Evolutionary conservation across 2,113 vertebrate genomes (phyloP), one percentile per base, ranked within the genome.

Genomic region (Cavia porcellus): DNA sequence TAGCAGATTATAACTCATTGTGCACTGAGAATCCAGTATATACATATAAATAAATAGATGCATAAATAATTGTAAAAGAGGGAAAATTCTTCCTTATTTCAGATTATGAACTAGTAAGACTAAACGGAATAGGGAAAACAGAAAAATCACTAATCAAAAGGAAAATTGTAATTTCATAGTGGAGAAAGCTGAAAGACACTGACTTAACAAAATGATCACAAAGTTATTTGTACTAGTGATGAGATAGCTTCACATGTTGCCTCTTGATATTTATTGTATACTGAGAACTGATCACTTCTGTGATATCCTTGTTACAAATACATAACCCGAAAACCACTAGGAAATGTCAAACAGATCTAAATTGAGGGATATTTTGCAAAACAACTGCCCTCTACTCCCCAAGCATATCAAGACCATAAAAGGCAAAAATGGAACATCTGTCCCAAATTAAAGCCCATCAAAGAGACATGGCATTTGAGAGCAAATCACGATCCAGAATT

Each of bases 231-330:
- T 30, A 47, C 22, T 50, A 72, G 90, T 64, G 80, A 93, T 35
- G 59, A 50, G 28, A 92, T 57, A 93, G 42, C 72, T 25, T 66
- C 68, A 80, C 35, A 42, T 50, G n/a, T 92, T 57, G 19, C 66
- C 32, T 90, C 52, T 88, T 38, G 20, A 59, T 80, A n/a, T 42
- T 28, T 80, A n/a, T 42, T 28, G 84, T 52, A 47, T 32, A 62
- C 70, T 47, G 64, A 61, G 74, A 80, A 87, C 32, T 62, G n/a
- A 64, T 57, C 32, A 61, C 35, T 59, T 93, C 24, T 59, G 86
- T 87, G 52, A 93, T 86, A 70, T 59, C 85, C 32, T 47, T 79
- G 25, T 32, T 81, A 74, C 90, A 92, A 81, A 83, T 90, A 22
- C 17, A 80, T 81, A 91, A 87, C 13, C 30, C 38, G 13, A 91